phyloP scores from a whole-genome alignment of 1,140 invertebrate species.

The Vanessa tameamea region DNA sequence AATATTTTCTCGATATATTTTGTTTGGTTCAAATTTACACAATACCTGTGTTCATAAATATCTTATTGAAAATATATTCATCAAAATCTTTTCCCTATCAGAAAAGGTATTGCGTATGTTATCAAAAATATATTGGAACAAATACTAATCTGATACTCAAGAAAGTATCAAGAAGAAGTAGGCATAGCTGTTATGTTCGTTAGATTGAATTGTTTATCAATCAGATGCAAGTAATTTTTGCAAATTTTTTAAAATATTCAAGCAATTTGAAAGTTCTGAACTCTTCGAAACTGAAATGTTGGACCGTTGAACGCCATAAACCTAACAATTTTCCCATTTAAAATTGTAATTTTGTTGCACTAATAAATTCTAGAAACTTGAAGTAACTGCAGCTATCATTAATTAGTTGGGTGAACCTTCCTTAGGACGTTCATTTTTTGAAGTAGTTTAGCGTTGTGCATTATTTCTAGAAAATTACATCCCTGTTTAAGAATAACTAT shows the following conservation, averaged over 20 bases:
- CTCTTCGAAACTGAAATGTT: neutral
- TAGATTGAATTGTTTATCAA: too few species aligned
- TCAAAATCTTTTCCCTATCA: too few species aligned
- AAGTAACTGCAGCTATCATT: constrained; percentile 24
- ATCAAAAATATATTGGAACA: too few species aligned
- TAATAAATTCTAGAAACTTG: constrained; percentile 27
- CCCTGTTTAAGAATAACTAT: neutral
- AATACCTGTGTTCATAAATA: too few species aligned
- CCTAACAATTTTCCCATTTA: constrained; percentile 19
- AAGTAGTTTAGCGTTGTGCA: constrained; percentile 5
- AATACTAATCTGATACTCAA: too few species aligned
- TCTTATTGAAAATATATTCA: too few species aligned
- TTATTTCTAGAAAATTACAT: constrained; percentile 1
- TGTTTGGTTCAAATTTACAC: too few species aligned
- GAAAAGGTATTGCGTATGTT: too few species aligned
- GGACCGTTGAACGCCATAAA: neutral
- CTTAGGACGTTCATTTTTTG: constrained; percentile 4
- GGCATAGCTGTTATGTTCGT: too few species aligned
- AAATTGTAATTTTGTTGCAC: constrained; percentile 27
- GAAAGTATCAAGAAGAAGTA: too few species aligned
- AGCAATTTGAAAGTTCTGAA: neutral
- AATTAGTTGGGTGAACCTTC: constrained; percentile 23
- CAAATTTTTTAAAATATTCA: neutral
- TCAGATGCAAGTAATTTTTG: too few species aligned
- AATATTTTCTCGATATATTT: too few species aligned